Evolutionary conservation across 2,797 vertebrate genomes (phyloP).

Genomic region (Clangula hyemalis): DNA sequence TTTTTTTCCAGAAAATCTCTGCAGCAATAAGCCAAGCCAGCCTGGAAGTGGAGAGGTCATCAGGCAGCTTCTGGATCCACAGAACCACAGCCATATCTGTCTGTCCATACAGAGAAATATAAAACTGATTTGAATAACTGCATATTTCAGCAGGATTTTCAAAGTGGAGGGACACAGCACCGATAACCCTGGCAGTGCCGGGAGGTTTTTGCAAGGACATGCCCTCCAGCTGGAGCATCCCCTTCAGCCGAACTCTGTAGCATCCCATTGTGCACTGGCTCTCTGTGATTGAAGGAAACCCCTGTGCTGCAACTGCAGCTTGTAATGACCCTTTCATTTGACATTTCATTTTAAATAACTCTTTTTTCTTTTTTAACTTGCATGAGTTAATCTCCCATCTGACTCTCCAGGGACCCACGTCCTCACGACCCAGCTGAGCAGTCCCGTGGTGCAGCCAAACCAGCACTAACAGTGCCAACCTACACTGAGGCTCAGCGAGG

Average conservation of each 20-base stretch:
- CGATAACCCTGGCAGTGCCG: no score
- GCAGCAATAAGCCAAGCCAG: not conserved
- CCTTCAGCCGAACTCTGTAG: not conserved
- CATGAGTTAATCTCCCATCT: not conserved
- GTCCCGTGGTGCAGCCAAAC: not conserved
- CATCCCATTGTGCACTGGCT: not conserved
- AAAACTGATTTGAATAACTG: not conserved
- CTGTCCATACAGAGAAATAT: not conserved
- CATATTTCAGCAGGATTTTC: not conserved
- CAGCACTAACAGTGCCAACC: not conserved
- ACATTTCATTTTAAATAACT: not conserved
- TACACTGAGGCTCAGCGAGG: not conserved
- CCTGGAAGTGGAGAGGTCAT: not conserved
- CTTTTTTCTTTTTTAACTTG: not conserved
- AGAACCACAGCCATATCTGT: not conserved
- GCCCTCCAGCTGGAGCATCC: not conserved
- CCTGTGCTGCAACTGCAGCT: not conserved
- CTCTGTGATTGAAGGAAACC: not conserved
- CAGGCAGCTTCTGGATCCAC: not conserved
- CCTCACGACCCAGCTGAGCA: not conserved
- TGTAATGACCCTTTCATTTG: fast-evolving
- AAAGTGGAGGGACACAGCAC: not conserved
- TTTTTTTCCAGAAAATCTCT: not conserved
- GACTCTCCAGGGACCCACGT: not conserved
- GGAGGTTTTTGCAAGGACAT: not conserved